phyloP scores from a whole-genome alignment of 2,888 invertebrate genomes.

The Silvanus unidentatus region DNA sequence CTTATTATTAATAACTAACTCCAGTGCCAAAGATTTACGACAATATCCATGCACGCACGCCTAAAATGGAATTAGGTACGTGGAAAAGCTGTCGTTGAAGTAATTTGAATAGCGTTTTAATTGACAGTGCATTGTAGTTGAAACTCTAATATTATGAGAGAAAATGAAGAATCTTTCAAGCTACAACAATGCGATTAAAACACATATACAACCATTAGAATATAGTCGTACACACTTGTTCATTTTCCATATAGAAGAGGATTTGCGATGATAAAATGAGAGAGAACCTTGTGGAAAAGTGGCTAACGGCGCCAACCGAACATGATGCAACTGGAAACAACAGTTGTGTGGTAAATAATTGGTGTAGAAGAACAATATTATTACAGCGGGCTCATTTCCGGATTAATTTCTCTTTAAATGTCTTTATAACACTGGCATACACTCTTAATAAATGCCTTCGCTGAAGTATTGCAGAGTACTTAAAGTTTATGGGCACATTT shows the following conservation, averaged over 20 bases:
- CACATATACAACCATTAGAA: no score
- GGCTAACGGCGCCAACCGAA: no score
- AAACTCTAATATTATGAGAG: conserved; percentile 12
- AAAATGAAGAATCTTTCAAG: neutral
- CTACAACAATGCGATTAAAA: no score
- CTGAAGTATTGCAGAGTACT: no score
- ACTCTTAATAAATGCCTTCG: no score
- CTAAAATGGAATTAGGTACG: conserved; percentile 25
- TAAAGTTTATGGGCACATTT: no score
- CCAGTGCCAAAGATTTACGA: conserved; percentile 14
- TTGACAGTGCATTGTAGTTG: conserved; percentile 22
- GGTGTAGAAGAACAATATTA: conserved; percentile 21
- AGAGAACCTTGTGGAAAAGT: no score
- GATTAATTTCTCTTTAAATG: conserved; percentile 22
- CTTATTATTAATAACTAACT: neutral
- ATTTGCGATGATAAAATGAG: no score
- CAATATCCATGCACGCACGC: conserved; percentile 19
- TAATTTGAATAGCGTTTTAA: conserved; percentile 36
- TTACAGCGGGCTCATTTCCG: conserved; percentile 22
- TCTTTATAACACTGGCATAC: no score
- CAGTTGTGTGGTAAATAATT: conserved; percentile 22
- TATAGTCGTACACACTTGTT: no score
- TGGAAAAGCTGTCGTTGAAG: conserved; percentile 27
- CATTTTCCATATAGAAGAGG: no score
- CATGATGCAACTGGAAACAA: no score